Percentiles rank a stretch among this genome's conserved stretches.
These are phyloP conservation scores for Bombus confusus DNA, from an alignment of 1,140 invertebrate genomes.

Conservation along the genomic window DNA sequence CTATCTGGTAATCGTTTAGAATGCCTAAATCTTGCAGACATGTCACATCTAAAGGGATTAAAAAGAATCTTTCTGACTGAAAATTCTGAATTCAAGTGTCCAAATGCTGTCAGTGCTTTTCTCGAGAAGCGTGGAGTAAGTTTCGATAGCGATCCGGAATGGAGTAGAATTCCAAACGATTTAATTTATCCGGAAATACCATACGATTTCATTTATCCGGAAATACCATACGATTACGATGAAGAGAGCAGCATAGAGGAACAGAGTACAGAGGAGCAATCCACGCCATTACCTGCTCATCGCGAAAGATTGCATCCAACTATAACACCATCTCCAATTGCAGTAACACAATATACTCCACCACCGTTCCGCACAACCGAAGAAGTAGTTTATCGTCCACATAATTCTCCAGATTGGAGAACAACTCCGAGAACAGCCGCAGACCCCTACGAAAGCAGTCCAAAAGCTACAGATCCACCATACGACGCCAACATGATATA, in stretches of 20 bases:
- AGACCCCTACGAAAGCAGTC: background rate
- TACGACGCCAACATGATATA: background rate
- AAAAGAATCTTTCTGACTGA: conserved; percentile 75
- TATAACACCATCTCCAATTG: background rate
- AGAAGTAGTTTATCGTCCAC: conserved; percentile 34
- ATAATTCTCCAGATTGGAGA: background rate
- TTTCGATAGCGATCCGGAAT: conserved; percentile 73
- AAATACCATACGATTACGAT: background rate
- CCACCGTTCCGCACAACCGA: conserved; percentile 13
- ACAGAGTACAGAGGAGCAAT: background rate
- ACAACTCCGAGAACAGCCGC: background rate
- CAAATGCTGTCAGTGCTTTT: conserved; percentile 71
- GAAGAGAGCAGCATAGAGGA: background rate
- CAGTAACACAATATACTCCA: background rate
- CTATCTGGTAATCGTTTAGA: conserved; percentile 76
- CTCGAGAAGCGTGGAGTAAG: conserved; percentile 62
- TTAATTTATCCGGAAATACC: conserved; percentile 35
- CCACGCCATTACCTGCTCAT: conserved; percentile 45
- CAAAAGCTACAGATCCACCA: background rate
- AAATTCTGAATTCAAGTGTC: conserved; percentile 77
- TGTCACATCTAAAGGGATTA: conserved; percentile 68
- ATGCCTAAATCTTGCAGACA: conserved; percentile 73
- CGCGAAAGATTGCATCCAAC: conserved; percentile 53
- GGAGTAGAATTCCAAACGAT: conserved; percentile 65
- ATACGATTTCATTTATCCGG: conserved; percentile 34